Conservation (phyloP, 2,888 invertebrate genomes). For the Hesperia comma region DNA sequence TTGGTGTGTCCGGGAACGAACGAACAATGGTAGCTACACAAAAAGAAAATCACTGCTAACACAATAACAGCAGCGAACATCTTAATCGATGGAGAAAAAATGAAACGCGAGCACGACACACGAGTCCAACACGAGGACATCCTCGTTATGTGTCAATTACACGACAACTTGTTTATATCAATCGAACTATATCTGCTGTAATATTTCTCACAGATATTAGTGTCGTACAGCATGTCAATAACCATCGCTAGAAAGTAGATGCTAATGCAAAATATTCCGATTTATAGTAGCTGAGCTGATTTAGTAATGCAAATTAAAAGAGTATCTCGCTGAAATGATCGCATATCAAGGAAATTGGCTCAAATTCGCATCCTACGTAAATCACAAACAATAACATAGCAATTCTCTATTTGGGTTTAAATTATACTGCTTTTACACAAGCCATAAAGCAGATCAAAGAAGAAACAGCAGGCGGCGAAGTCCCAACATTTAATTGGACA, state of each 20-base stretch:
- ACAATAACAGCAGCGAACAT: conserved; percentile 51
- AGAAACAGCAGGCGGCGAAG: conserved; percentile 55
- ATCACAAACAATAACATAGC: conserved; percentile 35
- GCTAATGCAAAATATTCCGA: too few species aligned
- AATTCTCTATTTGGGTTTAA: conserved; percentile 26
- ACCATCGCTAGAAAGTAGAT: too few species aligned
- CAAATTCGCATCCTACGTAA: not conserved
- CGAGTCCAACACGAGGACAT: conserved; percentile 47
- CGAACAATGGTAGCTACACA: conserved; percentile 44
- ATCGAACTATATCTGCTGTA: not conserved
- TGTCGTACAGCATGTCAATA: too few species aligned
- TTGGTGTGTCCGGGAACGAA: conserved; percentile 39
- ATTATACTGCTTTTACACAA: conserved; percentile 39
- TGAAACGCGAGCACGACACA: conserved; percentile 45
- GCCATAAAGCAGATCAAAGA: conserved; percentile 52
- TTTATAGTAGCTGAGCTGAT: too few species aligned
- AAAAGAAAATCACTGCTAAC: conserved; percentile 49
- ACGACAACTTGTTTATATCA: conserved; percentile 42
- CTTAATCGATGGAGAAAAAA: conserved; percentile 48
- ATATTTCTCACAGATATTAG: not conserved
- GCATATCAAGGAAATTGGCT: too few species aligned
- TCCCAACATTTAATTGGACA: conserved; percentile 60
- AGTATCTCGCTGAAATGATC: too few species aligned
- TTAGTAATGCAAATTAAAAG: too few species aligned
- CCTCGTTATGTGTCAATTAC: conserved; percentile 46